phyloP scores from a whole-genome alignment of 53 echinoderm and acorn worm species.

The Henricia sp. region DNA sequence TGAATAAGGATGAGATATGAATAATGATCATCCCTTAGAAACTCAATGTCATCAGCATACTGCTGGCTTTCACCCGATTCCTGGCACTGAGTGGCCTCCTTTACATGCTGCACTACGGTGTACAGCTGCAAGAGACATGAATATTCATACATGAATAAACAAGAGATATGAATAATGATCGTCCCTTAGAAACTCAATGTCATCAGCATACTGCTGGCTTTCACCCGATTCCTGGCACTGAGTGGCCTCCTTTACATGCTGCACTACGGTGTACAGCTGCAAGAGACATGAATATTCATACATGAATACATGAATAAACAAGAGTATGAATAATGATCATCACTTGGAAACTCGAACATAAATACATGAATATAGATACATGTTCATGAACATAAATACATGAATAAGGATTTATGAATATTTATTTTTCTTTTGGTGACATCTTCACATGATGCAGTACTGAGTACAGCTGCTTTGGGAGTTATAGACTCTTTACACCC shows the following conservation, averaged over 20 bases:
- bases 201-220: slow-evolving; percentile 89
- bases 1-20: no score
- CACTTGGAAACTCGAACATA: slow-evolving; percentile 85
- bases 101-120: slow-evolving; percentile 96
- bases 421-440: slow-evolving; percentile 81
- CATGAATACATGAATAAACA: no score
- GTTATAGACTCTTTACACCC: no score
- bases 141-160: no score
- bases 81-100: slow-evolving; percentile 93
- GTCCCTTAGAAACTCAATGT: slow-evolving; percentile 86
- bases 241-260: slow-evolving; percentile 87
- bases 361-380: slow-evolving; percentile 33
- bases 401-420: slow-evolving; percentile 83
- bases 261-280: slow-evolving; percentile 87
- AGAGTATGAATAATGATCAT: slow-evolving; percentile 22
- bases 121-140: slow-evolving; percentile 70
- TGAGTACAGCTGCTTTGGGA: slow-evolving; percentile 72
- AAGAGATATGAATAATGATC: no score
- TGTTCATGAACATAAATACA: background rate
- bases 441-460: slow-evolving; percentile 90
- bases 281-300: no score
- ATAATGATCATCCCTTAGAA: slow-evolving; percentile 84
- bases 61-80: slow-evolving; percentile 97
- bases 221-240: slow-evolving; percentile 92
- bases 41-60: slow-evolving; percentile 93